Conservation (phyloP, 2,113 vertebrate species). For the Corythoichthys intestinalis region DNA sequence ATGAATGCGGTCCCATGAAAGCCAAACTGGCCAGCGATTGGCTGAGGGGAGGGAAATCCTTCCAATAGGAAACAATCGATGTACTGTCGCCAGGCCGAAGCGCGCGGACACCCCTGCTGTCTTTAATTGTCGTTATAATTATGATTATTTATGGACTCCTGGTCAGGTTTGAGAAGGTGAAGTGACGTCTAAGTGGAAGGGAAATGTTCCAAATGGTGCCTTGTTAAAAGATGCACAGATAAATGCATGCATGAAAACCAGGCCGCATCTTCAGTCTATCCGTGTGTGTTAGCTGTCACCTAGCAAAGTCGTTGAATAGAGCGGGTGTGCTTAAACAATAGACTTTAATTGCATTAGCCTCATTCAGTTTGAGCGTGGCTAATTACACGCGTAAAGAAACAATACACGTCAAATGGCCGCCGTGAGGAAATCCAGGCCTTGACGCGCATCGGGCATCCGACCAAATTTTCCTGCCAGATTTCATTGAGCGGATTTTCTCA, state of each 20-base stretch:
- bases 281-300: not conserved
- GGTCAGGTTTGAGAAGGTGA: conserved; percentile 41
- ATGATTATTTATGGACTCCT: conserved; percentile 28
- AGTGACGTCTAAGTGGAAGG: conserved; percentile 25
- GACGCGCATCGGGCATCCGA: not conserved
- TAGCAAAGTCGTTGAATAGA: conserved; percentile 50
- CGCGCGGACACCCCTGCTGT: conserved; percentile 55
- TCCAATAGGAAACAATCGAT: conserved; percentile 75
- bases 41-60: conserved; percentile 62
- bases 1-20: conserved; percentile 54
- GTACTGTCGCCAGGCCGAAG: conserved; percentile 73
- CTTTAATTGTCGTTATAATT: conserved; percentile 54
- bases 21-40: conserved; percentile 61
- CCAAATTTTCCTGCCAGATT: not conserved
- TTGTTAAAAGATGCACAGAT: not conserved
- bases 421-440: not conserved
- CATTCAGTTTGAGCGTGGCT: conserved; percentile 45
- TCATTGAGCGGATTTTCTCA: not conserved
- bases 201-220: not conserved
- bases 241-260: no score
- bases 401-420: not conserved
- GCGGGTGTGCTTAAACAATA: conserved; percentile 52
- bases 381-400: conserved; percentile 60
- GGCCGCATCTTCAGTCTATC: not conserved
- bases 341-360: conserved; percentile 60